Conservation (phyloP, 2,888 invertebrate genomes). For the Drosophila yooni region DNA sequence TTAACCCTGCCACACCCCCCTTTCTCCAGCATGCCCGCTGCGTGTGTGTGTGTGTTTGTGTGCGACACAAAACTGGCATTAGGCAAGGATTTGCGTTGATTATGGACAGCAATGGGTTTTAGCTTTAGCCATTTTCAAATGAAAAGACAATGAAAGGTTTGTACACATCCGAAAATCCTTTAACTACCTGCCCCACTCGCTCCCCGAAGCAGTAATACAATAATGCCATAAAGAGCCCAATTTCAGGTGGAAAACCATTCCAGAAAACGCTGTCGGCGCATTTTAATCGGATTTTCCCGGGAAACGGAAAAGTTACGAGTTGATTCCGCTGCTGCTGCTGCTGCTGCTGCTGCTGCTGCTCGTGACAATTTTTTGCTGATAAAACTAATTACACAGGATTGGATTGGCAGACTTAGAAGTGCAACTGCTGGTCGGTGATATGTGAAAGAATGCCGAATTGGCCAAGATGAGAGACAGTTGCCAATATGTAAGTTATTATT, state of each 20-base stretch:
- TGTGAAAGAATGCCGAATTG: not conserved
- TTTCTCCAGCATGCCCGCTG: slow-evolving; percentile 7
- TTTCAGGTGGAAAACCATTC: slow-evolving; percentile 49
- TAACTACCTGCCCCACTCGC: slow-evolving; percentile 3
- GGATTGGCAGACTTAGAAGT: slow-evolving; percentile 6
- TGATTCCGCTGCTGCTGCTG: slow-evolving; percentile 7
- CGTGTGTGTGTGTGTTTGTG: slow-evolving; percentile 31
- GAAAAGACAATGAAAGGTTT: slow-evolving; percentile 79
- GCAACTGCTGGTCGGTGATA: not conserved
- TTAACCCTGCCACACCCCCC: not conserved
- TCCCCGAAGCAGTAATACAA: slow-evolving; percentile 62
- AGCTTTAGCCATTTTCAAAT: slow-evolving; percentile 74
- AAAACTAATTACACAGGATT: slow-evolving; percentile 56
- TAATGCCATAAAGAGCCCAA: slow-evolving; percentile 75
- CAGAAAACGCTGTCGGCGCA: slow-evolving; percentile 9
- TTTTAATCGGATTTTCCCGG: slow-evolving; percentile 23
- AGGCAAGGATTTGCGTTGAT: slow-evolving; percentile 79
- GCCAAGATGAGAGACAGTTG: not conserved
- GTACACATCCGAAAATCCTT: slow-evolving; percentile 27
- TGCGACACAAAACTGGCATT: slow-evolving; percentile 77
- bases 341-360: slow-evolving; percentile 6
- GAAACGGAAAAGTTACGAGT: slow-evolving; percentile 19
- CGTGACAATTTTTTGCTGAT: slow-evolving; percentile 38
- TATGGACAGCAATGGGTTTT: slow-evolving; percentile 79
- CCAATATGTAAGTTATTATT: not conserved